These are phyloP conservation scores for Drosophila pseudotakahashii DNA, from an alignment of 2,888 invertebrate species.

Conservation along the genomic window DNA sequence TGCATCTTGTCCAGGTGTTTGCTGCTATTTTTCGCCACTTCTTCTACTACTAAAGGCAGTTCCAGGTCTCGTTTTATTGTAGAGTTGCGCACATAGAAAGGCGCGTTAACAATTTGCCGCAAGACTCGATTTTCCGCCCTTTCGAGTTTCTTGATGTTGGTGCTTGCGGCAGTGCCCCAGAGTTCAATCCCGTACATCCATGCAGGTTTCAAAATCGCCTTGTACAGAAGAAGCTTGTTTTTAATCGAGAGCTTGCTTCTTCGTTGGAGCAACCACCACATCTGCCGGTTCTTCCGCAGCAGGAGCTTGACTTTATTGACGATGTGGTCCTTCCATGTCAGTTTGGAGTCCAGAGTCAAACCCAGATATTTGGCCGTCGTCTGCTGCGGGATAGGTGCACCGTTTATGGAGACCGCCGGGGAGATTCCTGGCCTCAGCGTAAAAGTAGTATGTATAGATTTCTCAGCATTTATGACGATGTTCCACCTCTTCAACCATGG, in stretches of 20 bases:
- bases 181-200: too few species aligned
- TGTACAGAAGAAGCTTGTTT: too few species aligned
- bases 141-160: too few species aligned
- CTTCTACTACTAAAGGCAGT: neutral
- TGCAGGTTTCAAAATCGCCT: too few species aligned
- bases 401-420: neutral
- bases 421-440: neutral
- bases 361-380: neutral
- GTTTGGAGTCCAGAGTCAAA: neutral
- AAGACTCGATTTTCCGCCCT: neutral
- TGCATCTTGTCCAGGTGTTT: too few species aligned
- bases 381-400: neutral
- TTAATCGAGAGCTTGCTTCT: too few species aligned
- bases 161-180: too few species aligned
- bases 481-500: neutral
- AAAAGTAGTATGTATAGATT: neutral
- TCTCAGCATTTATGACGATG: neutral
- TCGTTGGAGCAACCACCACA: too few species aligned
- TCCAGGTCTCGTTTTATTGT: neutral
- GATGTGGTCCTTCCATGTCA: neutral
- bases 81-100: neutral
- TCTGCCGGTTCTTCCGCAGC: neutral
- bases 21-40: neutral
- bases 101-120: neutral
- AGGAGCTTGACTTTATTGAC: neutral